Base-by-base conservation (phyloP, 2,797 vertebrate species). In the Channallabes apus region DNA sequence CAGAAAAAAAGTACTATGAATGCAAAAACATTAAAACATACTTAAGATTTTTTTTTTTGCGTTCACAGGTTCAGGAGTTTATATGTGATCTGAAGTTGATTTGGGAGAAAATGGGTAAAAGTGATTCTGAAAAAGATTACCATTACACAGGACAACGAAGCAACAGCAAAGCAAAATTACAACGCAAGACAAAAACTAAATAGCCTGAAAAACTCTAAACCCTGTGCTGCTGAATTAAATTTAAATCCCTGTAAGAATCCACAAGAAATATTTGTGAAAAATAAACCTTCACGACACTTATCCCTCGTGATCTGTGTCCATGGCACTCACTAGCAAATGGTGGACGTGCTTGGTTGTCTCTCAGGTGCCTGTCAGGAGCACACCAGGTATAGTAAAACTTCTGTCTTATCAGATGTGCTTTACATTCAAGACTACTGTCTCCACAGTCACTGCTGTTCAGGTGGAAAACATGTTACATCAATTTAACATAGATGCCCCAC, bases 41-140 rank as follows among this genome's bases (percentile, higher is more conserved):
- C 46, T 54, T 22, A 51, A 51, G 46, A 51, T 51, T 51, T 46
- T 5, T 61, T 59, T 41, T 24, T 41, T 62, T 38, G 8, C 38
- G 2, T 80, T 41, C 24, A 41, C 77, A 80, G 77, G 64, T 80
- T 46, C 24, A 64, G 59, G 24, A 46, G 77, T 64, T 80, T 15
- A 62, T 80, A 9, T 4, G 7, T 4, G 77, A 80, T 41, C 14
- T 80, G 24, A n/a, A 18, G 6, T n/a, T 14, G 12, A 17, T 27
- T 7, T 64, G 35, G 59, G 59, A 41, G 29, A 77, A 32, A 58
- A 14, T 56, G 24, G 18, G 15, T 7, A 41, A n/a, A 80, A 0
- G 4, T 22, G 15, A 64, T 17, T 38, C 35, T 6, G 0, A n/a
- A 27, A 24, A 12, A 6, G 12, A 17, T 6, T 6, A 22, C 6